Base-by-base conservation (phyloP, 2,888 invertebrate genomes). In the Caenorhabditis zanzibari region DNA sequence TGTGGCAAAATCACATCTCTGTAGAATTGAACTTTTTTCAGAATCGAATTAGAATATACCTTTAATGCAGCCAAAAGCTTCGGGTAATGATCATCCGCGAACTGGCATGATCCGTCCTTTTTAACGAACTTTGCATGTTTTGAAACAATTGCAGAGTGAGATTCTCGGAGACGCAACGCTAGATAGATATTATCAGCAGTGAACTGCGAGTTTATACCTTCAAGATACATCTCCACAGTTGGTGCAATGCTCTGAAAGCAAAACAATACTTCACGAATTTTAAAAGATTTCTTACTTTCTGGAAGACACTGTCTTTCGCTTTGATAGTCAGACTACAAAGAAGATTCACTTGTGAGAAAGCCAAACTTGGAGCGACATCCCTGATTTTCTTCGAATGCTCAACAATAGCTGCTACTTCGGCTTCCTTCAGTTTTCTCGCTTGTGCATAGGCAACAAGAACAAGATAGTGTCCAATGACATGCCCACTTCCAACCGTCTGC, bases 391-490 rank as follows among this genome's bases (percentile, higher is more conserved):
- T 74, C 35, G 81, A 68, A 26, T 80, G 83, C 38, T 86, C 83
- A 12, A 84, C 59, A 19, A 88, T 82, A 9, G 63, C 54, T 2
- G 54, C 3, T 2, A 72, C 52, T 19, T 85, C 82, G 52, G 82
- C 49, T 22, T 64, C 61, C n/a, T 74, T 66, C n/a, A 66, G 61
- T 28, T 80, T 75, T 35, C 49, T 54, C 5, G 68, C 26, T 26
- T 84, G 71, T 2, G 41, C 32, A 44, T 83, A 64, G 2, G 81
- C 66, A 1, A 81, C 66, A 16, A 82, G 72, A 14, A 87, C 64
- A 22, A 87, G 68, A 80, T 77, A 86, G 28, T 88, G 87, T 14
- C 85, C 88, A 19, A 88, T 85, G 12, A 82, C 84, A 28, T 87
- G 74, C 32, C 76, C 81, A 35, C 49, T 58, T 6, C 75, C 85